phyloP scores from a whole-genome alignment of 2,888 invertebrate genomes.

The Drosophila merina region DNA sequence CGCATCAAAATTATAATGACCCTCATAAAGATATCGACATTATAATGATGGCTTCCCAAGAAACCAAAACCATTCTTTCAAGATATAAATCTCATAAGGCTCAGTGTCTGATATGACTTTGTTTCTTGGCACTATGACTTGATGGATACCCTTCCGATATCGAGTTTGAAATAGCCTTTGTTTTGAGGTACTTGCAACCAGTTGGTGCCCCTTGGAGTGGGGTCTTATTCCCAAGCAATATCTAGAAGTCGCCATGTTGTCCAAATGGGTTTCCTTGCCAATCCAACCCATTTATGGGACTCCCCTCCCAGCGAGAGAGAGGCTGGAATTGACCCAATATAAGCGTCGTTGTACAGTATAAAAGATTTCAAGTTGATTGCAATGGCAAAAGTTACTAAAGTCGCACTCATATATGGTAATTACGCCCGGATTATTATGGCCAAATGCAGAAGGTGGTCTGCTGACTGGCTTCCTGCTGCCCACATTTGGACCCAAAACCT shows the following conservation, averaged over 20 bases:
- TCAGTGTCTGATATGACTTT: too few relatives aligned
- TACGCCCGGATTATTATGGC: slow-evolving; percentile 62
- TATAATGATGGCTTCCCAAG: slow-evolving; percentile 3
- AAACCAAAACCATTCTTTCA: slow-evolving; percentile 21
- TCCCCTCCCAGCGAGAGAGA: slow-evolving; percentile 5
- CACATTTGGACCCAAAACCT: slow-evolving; percentile 25
- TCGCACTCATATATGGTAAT: slow-evolving; percentile 64
- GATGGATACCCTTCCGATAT: slow-evolving; percentile 16
- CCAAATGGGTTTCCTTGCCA: slow-evolving; percentile 28
- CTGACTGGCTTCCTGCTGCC: slow-evolving; percentile 41
- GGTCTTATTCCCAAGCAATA: slow-evolving; percentile 20
- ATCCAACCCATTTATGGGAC: not conserved
- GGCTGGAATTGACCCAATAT: slow-evolving; percentile 37
- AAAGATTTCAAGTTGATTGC: slow-evolving; percentile 60
- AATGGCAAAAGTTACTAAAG: slow-evolving; percentile 38
- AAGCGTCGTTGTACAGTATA: slow-evolving; percentile 21
- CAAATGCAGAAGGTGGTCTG: slow-evolving; percentile 47
- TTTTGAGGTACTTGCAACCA: slow-evolving; percentile 27
- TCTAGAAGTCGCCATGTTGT: slow-evolving; percentile 38
- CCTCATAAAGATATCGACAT: slow-evolving; percentile 16
- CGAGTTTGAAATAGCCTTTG: slow-evolving; percentile 18
- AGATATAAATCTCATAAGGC: not conserved
- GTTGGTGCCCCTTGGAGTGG: slow-evolving; percentile 14
- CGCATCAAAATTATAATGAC: slow-evolving; percentile 14
- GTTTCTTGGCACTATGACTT: not conserved